Conservation (phyloP, 2,888 invertebrate species). For the Melitaea athalia region DNA sequence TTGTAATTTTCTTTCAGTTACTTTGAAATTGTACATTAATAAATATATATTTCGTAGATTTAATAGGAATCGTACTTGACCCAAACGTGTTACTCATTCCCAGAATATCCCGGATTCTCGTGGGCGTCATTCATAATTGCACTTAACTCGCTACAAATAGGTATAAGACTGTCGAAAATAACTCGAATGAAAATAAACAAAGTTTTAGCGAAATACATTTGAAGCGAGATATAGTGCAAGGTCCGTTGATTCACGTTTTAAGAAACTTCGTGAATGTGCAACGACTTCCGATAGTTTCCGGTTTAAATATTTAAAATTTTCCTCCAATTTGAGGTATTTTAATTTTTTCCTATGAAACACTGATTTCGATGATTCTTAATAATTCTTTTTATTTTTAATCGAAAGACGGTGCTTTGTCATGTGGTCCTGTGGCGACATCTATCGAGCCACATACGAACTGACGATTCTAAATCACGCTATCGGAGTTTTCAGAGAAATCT, state of each 20-base stretch:
- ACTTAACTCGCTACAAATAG: constrained; percentile 8
- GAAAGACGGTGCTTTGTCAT: no score
- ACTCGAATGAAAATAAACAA: constrained; percentile 25
- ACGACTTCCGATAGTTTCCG: constrained; percentile 18
- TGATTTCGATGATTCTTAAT: no score
- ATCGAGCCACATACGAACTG: no score
- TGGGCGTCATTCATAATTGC: constrained; percentile 26
- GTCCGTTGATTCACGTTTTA: constrained; percentile 22
- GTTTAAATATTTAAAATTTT: not conserved
- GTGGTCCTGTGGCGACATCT: no score
- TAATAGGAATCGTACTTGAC: constrained; percentile 3
- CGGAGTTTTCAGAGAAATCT: no score
- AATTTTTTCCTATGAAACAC: not conserved
- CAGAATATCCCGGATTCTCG: constrained; percentile 7
- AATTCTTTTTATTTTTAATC: no score
- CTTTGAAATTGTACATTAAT: no score
- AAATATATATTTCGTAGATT: not conserved
- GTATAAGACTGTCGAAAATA: constrained; percentile 24
- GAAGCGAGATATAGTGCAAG: constrained; percentile 21
- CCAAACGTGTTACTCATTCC: constrained; percentile 2
- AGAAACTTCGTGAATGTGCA: constrained; percentile 20
- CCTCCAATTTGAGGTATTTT: not conserved
- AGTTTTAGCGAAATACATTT: constrained; percentile 7
- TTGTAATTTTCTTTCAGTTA: no score
- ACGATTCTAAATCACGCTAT: no score